These are phyloP conservation scores for Deilephila porcellus DNA, from an alignment of 2,888 invertebrate species.

Conservation along the genomic window DNA sequence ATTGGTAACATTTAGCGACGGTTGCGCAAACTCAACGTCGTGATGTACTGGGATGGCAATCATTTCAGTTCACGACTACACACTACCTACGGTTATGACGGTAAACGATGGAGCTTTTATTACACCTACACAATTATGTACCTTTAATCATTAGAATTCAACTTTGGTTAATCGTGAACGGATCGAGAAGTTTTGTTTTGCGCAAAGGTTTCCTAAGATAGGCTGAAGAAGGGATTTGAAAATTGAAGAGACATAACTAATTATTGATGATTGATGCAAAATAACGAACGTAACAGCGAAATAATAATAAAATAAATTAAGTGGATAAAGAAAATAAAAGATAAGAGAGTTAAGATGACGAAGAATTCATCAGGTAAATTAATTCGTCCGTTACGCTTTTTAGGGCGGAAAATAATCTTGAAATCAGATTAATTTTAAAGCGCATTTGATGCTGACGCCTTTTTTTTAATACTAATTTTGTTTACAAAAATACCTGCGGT, in stretches of 20 bases:
- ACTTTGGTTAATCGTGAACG: background rate
- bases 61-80: constrained; percentile 73
- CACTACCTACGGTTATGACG: constrained; percentile 61
- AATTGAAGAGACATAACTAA: background rate
- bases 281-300: background rate
- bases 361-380: too few relatives aligned
- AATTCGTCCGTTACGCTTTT: too few relatives aligned
- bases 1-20: constrained; percentile 72
- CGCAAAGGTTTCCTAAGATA: background rate
- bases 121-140: constrained; percentile 39
- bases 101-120: constrained; percentile 36
- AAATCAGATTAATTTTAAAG: too few relatives aligned
- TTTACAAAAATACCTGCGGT: too few relatives aligned
- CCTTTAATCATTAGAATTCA: constrained; percentile 49
- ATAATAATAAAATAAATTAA: background rate
- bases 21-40: constrained; percentile 64
- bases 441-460: too few relatives aligned
- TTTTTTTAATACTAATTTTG: background rate
- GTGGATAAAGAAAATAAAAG: background rate
- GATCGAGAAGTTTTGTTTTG: background rate
- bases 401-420: too few relatives aligned
- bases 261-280: background rate
- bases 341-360: too few relatives aligned
- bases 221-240: background rate
- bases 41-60: constrained; percentile 77